Base-by-base conservation (phyloP, 2,113 vertebrate genomes). In the Polypterus bichir region DNA sequence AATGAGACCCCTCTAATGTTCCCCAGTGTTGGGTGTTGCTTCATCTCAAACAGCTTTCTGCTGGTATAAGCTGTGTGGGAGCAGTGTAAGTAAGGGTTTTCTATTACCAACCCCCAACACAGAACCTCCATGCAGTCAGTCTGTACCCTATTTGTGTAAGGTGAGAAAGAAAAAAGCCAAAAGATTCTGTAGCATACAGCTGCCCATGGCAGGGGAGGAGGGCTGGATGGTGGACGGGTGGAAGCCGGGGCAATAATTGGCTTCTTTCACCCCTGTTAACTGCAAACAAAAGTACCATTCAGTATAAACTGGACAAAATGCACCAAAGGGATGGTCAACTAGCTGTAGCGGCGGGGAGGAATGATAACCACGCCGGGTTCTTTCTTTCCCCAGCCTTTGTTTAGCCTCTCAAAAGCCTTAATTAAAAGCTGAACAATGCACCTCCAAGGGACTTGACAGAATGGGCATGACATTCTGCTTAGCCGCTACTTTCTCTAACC, bases 241-340 rank as follows among this genome's bases (percentile, higher is more conserved):
- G 73, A 83, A 74, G 70, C 69, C 75, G 70, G 87, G 77, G 74
- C 82, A 86, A 85, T 91, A 88, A 93, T 90, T 91, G 88, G 88
- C 85, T 92, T 88, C 89, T 92, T 95, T 97, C 91, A 92, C 91
- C 91, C 92, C 89, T 84, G 88, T 88, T 91, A 88, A 88, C 82
- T 88, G 90, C 76, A 82, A 92, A 94, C 92, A 96, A 95, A 94
- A 92, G 90, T 90, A 88, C 88, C 86, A 91, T 93, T 97, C 82
- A 91, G 82, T 81, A 82, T 84, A 88, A 84, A 89, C 89, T 83
- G 88, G 80, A 85, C 76, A 81, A 80, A 88, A 87, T 77, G 86
- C 85, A 87, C 83, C 84, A 85, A 85, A 27, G 83, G 77, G 85
- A 85, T 74, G 83, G 83, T 82, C 77, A 73, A 82, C 79, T 76